These are phyloP conservation scores for Calypte anna DNA, from an alignment of 2,113 vertebrate species.

Conservation along the genomic window DNA sequence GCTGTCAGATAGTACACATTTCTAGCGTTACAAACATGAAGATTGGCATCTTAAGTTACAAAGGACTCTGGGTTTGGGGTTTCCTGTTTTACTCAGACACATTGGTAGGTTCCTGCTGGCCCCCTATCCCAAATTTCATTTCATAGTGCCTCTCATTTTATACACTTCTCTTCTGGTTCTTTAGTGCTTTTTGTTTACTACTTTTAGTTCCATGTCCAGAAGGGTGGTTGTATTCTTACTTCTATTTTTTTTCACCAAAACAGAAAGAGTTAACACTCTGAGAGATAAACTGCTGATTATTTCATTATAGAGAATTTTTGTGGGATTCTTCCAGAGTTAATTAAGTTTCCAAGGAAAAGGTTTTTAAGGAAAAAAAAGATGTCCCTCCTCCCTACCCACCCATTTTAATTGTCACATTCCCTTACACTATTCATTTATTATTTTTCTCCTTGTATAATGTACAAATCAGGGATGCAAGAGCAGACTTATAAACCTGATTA, in stretches of 20 bases:
- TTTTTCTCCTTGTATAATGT: conserved; percentile 1
- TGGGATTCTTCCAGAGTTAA: neutral
- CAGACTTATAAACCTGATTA: neutral
- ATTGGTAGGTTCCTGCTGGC: neutral
- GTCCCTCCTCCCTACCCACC: neutral
- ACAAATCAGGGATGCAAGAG: conserved; percentile 16
- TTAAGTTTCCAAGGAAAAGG: neutral
- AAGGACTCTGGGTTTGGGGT: neutral
- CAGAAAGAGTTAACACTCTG: neutral
- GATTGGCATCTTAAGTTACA: neutral
- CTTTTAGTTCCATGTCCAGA: neutral
- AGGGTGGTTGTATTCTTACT: neutral
- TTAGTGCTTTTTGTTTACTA: neutral
- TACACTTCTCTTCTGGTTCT: neutral
- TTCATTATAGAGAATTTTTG: neutral
- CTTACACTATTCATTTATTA: neutral
- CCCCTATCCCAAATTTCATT: neutral
- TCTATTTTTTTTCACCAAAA: neutral
- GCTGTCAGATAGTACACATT: neutral
- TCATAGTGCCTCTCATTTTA: neutral
- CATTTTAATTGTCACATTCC: neutral
- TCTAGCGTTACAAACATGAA: neutral
- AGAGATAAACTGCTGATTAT: neutral
- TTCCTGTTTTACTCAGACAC: neutral
- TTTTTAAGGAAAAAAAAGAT: conserved; percentile 4